Evolutionary conservation across 1,140 invertebrate genomes (phyloP).

Genomic region (Anastrepha obliqua): DNA sequence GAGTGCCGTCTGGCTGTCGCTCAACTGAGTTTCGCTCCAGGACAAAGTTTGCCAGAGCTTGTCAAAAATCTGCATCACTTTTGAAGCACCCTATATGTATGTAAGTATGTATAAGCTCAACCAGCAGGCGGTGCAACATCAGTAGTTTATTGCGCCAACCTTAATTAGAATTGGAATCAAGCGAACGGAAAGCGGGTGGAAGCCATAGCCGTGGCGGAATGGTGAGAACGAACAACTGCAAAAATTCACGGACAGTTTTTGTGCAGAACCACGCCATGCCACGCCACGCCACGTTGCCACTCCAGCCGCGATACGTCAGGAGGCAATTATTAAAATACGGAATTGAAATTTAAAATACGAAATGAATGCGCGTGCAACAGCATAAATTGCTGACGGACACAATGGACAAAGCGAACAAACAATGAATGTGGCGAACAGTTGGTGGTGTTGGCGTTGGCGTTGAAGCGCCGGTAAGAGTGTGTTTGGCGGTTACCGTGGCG

Average conservation of each 20-base stretch:
- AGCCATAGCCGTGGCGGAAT: not conserved
- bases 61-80: too few relatives aligned
- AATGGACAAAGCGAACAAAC: slow-evolving; percentile 1
- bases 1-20: too few relatives aligned
- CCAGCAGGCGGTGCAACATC: slow-evolving; percentile 35
- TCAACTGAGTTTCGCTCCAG: too few relatives aligned
- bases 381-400: slow-evolving; percentile 44
- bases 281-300: not conserved
- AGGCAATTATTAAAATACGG: slow-evolving; percentile 47
- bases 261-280: too few relatives aligned
- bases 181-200: slow-evolving; percentile 5
- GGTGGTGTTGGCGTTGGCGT: slow-evolving; percentile 7
- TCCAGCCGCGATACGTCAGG: not conserved
- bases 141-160: slow-evolving; percentile 43
- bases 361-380: slow-evolving; percentile 38
- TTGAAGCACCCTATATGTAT: too few relatives aligned
- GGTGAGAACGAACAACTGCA: slow-evolving; percentile 32
- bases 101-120: not conserved
- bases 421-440: not conserved
- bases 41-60: too few relatives aligned
- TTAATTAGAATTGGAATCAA: slow-evolving; percentile 38
- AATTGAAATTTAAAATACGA: slow-evolving; percentile 46
- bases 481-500: not conserved
- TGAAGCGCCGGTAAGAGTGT: not conserved
- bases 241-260: slow-evolving; percentile 28